A percentile compares a stretch with the other conserved stretches of the same genome.
Conservation (phyloP, 2,797 vertebrate genomes). For the Poeciliopsis gracilis region DNA sequence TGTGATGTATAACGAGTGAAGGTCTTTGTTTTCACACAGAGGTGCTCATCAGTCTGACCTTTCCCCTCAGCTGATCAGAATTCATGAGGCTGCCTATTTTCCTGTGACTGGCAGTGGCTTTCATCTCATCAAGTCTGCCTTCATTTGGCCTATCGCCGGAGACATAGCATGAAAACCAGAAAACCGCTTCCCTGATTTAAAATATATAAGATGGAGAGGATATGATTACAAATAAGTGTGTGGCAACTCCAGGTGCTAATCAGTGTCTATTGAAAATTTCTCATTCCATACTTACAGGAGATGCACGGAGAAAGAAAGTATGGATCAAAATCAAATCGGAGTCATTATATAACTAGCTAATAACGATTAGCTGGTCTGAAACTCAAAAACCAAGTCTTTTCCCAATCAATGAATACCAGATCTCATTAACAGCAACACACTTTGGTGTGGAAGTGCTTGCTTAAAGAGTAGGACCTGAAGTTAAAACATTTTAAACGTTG, state of each 20-base stretch:
- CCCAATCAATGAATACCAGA: neutral
- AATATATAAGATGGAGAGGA: neutral
- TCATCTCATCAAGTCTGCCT: constrained; percentile 13
- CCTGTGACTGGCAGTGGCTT: constrained; percentile 17
- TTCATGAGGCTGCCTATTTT: neutral
- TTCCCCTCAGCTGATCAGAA: constrained; percentile 33
- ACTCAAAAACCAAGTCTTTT: neutral
- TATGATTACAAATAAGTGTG: neutral
- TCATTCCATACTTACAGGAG: neutral
- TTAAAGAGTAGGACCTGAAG: neutral
- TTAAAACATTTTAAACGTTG: neutral
- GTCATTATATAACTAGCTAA: neutral
- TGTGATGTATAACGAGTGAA: constrained; percentile 52
- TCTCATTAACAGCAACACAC: neutral
- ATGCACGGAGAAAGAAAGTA: neutral
- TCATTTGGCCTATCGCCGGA: neutral
- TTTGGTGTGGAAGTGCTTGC: neutral
- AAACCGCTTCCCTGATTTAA: neutral
- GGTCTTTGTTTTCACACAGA: constrained; percentile 51
- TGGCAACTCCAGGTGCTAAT: neutral
- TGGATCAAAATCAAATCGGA: neutral
- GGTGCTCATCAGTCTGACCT: constrained; percentile 59
- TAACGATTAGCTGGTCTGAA: neutral
- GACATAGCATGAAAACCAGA: neutral
- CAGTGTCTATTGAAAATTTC: neutral